A percentile compares a stretch with the other conserved stretches of the same genome.
phyloP scores from a whole-genome alignment of 2,888 invertebrate species.

The Chaetogeoica ovagalla region DNA sequence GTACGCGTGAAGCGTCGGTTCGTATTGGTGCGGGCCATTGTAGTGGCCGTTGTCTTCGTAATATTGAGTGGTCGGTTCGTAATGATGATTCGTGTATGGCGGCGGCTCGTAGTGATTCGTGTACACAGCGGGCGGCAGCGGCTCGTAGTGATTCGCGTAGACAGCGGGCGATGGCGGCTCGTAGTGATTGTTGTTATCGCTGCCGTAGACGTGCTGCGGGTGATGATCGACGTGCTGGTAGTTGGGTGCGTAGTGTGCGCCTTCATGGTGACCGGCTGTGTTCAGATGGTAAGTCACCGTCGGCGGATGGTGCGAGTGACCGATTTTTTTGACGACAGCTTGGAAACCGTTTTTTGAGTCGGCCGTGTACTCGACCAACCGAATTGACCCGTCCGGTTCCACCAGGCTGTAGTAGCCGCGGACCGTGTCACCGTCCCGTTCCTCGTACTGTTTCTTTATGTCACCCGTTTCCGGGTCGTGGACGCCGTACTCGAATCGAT shows the following conservation, averaged over 20 bases:
- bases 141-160: too few relatives aligned
- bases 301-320: slow-evolving; percentile 50
- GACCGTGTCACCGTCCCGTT: slow-evolving; percentile 73
- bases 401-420: slow-evolving; percentile 64
- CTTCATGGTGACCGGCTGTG: slow-evolving; percentile 3
- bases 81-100: neutral
- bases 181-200: too few relatives aligned
- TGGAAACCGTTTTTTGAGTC: slow-evolving; percentile 79
- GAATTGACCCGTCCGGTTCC: slow-evolving; percentile 74
- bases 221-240: neutral
- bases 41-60: neutral
- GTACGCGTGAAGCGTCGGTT: neutral
- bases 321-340: slow-evolving; percentile 64
- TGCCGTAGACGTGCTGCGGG: too few relatives aligned
- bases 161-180: too few relatives aligned
- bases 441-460: slow-evolving; percentile 73
- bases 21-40: neutral
- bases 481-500: slow-evolving; percentile 74
- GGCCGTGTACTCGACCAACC: slow-evolving; percentile 74
- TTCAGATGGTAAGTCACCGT: slow-evolving; percentile 45
- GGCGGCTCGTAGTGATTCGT: neutral
- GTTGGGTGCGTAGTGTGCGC: slow-evolving; percentile 28
- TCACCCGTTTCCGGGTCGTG: slow-evolving; percentile 76
- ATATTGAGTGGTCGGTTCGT: slow-evolving; percentile 6
- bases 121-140: too few relatives aligned